Conservation (phyloP, 2,113 vertebrate genomes). For the Phycodurus eques region DNA sequence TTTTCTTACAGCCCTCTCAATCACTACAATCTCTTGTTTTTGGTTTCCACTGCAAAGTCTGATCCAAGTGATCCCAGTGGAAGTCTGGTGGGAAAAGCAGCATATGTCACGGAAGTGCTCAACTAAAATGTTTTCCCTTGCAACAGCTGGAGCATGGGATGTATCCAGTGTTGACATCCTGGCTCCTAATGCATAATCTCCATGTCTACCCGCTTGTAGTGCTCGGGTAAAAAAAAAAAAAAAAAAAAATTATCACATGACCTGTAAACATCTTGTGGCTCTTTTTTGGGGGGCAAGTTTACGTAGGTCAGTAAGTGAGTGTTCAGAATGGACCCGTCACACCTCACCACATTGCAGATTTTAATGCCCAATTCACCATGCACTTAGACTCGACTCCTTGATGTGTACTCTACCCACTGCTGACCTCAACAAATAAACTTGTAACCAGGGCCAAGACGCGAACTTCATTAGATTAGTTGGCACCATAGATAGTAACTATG, state of each 20-base stretch:
- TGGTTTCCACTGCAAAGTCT: conserved; percentile 60
- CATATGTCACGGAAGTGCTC: conserved; percentile 5
- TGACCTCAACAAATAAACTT: too few relatives aligned
- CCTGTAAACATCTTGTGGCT: not conserved
- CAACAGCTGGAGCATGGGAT: conserved; percentile 45
- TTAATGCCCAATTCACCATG: too few relatives aligned
- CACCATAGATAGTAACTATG: not conserved
- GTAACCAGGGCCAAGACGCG: too few relatives aligned
- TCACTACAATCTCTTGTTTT: conserved; percentile 23
- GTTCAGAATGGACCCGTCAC: too few relatives aligned
- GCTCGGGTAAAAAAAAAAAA: conserved; percentile 27
- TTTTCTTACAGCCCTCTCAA: conserved; percentile 17
- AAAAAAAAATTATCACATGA: not conserved
- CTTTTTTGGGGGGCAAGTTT: too few relatives aligned
- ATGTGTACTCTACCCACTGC: too few relatives aligned
- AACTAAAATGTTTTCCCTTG: conserved; percentile 32
- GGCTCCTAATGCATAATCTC: conserved; percentile 29
- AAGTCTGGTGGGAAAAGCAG: conserved; percentile 18
- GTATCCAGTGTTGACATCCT: not conserved
- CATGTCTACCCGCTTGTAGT: conserved; percentile 12
- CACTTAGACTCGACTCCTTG: too few relatives aligned
- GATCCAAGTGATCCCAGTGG: conserved; percentile 41
- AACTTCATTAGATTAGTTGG: not conserved
- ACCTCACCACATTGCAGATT: too few relatives aligned
- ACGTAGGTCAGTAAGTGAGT: too few relatives aligned